Percentiles rank a stretch among this genome's conserved stretches.
Conservation (phyloP, 2,113 vertebrate genomes). For the Lepisosteus oculatus region DNA sequence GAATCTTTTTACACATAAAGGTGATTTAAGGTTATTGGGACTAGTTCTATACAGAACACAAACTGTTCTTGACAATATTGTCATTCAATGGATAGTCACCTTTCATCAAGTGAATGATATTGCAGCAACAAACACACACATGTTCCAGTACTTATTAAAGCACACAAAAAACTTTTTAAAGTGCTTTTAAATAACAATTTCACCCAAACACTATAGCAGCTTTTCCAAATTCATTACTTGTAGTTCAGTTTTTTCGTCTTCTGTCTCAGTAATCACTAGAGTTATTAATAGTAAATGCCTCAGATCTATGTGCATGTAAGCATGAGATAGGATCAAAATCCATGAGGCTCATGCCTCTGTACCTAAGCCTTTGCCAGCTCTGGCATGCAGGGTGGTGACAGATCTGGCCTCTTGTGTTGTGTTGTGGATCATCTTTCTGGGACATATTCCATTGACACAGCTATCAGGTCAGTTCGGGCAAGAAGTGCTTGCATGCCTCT, state of each 20-base stretch:
- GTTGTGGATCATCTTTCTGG: neutral
- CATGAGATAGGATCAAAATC: neutral
- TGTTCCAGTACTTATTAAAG: too few relatives aligned
- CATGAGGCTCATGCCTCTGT: neutral
- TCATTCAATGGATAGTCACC: too few relatives aligned
- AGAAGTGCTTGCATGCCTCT: neutral
- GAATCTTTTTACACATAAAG: too few relatives aligned
- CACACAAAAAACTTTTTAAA: too few relatives aligned
- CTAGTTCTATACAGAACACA: too few relatives aligned
- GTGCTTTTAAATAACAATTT: too few relatives aligned
- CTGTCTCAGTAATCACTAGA: neutral
- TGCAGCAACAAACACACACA: too few relatives aligned
- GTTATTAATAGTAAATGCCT: slow-evolving; percentile 1
- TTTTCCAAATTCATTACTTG: neutral
- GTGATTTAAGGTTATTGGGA: too few relatives aligned
- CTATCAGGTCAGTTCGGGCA: neutral
- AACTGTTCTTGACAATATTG: too few relatives aligned
- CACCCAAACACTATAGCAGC: neutral
- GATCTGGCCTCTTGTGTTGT: too few relatives aligned
- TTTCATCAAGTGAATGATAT: too few relatives aligned
- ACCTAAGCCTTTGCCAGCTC: neutral
- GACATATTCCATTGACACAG: neutral
- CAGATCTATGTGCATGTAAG: neutral
- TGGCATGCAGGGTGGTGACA: neutral
- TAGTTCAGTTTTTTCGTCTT: neutral